Percentiles rank a stretch among this genome's conserved stretches.
phyloP scores from a whole-genome alignment of 2,113 vertebrate genomes.

The Mesoclemmys tuberculata region DNA sequence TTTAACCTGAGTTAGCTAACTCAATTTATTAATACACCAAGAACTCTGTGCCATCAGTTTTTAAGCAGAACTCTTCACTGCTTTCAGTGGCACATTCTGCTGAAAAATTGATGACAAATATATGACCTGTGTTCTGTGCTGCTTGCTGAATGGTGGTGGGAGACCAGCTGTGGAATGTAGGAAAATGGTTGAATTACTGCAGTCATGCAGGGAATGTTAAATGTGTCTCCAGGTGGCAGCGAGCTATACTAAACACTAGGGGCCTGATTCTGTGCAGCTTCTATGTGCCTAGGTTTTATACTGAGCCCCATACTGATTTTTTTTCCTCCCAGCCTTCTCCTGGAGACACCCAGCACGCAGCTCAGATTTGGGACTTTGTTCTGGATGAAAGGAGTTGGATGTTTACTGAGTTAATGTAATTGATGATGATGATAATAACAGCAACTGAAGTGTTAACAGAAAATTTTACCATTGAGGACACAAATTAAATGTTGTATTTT shows the following conservation, averaged over 20 bases:
- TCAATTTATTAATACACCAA: neutral
- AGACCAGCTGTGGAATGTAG: constrained; percentile 76
- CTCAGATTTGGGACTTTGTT: neutral
- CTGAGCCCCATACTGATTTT: neutral
- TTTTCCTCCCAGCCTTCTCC: neutral
- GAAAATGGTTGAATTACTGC: constrained; percentile 68
- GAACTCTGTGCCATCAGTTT: neutral
- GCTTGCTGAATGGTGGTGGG: constrained; percentile 58
- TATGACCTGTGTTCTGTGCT: constrained; percentile 41
- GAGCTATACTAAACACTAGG: constrained; percentile 40
- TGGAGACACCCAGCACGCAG: neutral
- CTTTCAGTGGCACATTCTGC: constrained; percentile 47
- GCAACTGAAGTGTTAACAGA: neutral
- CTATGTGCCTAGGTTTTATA: neutral
- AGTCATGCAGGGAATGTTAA: constrained; percentile 76
- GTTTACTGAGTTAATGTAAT: neutral
- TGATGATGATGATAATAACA: neutral
- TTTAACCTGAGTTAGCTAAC: neutral
- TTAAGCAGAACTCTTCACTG: constrained; percentile 1
- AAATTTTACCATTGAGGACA: neutral
- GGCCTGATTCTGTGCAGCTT: neutral
- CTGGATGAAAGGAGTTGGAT: neutral
- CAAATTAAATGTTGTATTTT: neutral
- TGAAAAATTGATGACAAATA: constrained; percentile 48
- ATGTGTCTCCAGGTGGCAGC: constrained; percentile 74